Base-by-base conservation (phyloP, 2,888 invertebrate genomes). In the Drosophila sordidapex region DNA sequence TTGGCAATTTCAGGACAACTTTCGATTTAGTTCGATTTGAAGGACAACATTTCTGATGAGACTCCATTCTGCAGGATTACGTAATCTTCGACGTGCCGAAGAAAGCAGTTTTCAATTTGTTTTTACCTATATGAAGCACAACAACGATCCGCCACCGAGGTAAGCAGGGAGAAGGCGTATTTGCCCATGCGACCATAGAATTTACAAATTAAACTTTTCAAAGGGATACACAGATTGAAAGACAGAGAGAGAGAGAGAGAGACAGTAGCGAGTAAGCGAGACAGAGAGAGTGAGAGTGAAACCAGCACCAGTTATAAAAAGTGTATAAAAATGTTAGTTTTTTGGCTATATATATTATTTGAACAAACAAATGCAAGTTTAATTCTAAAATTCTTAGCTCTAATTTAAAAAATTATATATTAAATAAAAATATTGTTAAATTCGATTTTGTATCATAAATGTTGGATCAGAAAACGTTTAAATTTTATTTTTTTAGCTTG, bases 101-200 rank as follows among this genome's bases (percentile, higher is more conserved):
- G 56, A 13, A 6, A 15, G 13, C 13, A 2, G 18, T 54, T 18
- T 11, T n/a, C 18, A n/a, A 8, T 11, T 36, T 35, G 49, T n/a
- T 27, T 61, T 94, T 95, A 95, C 95, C 95, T 95, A 95, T 95
- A 94, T 92, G 94, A 94, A 93, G 95, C 95, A 94, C 95, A 95
- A 95, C 95, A 96, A 91, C 95, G 94, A 93, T 95, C 95, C 94
- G 95, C 95, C 93, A 95, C 95, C 92, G 95, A 94, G 93, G 95
- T 95, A 94, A 96, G 94, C 94, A 96, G 94, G 92, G 95, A 95
- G 94, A 95, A 95, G 93, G 95, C 94, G 94, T 95, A 94, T 94
- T 95, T 95, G 91, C 95, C 94, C 93, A 95, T 94, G 93, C 95
- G 95, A 91, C 95, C 95, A 92, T 95, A 95, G 91, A 95, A 94